Evolutionary conservation across 2,113 vertebrate genomes (phyloP), one percentile per base, ranked within the genome.

Genomic region (Erinaceus europaeus): DNA sequence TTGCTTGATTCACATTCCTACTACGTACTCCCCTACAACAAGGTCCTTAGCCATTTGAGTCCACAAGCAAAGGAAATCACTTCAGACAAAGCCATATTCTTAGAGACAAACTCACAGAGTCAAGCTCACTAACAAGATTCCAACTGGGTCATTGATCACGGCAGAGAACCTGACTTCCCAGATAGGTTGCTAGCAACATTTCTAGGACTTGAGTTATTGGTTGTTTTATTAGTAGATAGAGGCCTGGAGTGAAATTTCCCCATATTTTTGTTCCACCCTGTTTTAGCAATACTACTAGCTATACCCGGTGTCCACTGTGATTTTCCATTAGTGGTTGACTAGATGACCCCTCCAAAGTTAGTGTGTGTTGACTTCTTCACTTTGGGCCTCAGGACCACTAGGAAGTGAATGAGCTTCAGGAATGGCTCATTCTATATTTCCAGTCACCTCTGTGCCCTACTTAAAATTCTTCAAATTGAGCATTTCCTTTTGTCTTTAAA

Each of bases 81-180:
- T 29, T 57, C 29, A 6, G 23, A n/a, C n/a, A n/a, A n/a, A n/a
- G n/a, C n/a, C n/a, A n/a, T n/a, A n/a, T n/a, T n/a, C n/a, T n/a
- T n/a, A n/a, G n/a, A n/a, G n/a, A n/a, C n/a, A n/a, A n/a, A n/a
- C n/a, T n/a, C n/a, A n/a, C n/a, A n/a, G n/a, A n/a, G n/a, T n/a
- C n/a, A n/a, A n/a, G n/a, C n/a, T n/a, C n/a, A n/a, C n/a, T n/a
- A n/a, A n/a, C 12, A 12, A n/a, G 15, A n/a, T 40, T 36, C 20
- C 27, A 10, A 0, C 5, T 11, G 36, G 44, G 6, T 15, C n/a
- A 9, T 20, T 40, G 10, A 20, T 6, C 29, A 1, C 1, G 23
- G 42, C n/a, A 10, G 23, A 38, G 29, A 6, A 3, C 14, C 4
- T 10, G 29, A 4, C 42, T 42, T 62, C 50, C 50, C 18, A 53